Conservation (phyloP, 2,888 invertebrate species). For the Abrostola tripartita region DNA sequence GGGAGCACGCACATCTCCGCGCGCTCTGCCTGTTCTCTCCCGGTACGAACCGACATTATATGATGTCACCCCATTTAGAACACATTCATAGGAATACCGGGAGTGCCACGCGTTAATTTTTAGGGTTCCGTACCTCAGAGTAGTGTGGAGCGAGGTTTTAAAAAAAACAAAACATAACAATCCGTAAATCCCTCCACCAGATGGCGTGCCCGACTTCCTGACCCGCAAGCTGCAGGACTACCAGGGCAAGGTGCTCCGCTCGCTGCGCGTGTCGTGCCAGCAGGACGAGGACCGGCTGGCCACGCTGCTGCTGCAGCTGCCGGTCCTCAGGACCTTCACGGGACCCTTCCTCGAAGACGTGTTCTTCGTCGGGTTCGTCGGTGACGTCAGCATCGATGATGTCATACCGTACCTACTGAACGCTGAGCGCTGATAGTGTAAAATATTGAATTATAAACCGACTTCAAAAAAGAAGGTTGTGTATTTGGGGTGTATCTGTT, state of each 20-base stretch:
- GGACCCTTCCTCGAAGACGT: constrained; percentile 95
- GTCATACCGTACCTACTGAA: constrained; percentile 97
- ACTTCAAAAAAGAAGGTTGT: neutral
- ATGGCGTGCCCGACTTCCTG: constrained; percentile 84
- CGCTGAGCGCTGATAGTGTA: constrained; percentile 64
- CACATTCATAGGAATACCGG: no score
- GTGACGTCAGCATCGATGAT: constrained; percentile 97
- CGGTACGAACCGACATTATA: constrained; percentile 83
- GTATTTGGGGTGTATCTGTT: no score
- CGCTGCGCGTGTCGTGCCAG: constrained; percentile 72
- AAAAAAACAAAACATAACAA: no score
- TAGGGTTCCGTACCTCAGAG: no score
- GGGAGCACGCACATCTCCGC: constrained; percentile 96
- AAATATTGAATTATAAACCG: neutral
- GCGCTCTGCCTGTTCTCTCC: constrained; percentile 95
- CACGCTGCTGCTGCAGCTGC: constrained; percentile 91
- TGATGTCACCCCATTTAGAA: no score
- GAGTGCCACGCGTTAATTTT: no score
- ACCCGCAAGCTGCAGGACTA: constrained; percentile 85
- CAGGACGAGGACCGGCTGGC: constrained; percentile 84
- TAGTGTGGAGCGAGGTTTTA: no score
- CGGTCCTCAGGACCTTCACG: constrained; percentile 91
- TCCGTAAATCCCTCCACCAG: no score
- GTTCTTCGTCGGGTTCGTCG: constrained; percentile 97
- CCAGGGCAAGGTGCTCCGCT: constrained; percentile 83